Evolutionary conservation across 2,113 vertebrate genomes (phyloP).

Genomic region (Chlorocebus sabaeus): DNA sequence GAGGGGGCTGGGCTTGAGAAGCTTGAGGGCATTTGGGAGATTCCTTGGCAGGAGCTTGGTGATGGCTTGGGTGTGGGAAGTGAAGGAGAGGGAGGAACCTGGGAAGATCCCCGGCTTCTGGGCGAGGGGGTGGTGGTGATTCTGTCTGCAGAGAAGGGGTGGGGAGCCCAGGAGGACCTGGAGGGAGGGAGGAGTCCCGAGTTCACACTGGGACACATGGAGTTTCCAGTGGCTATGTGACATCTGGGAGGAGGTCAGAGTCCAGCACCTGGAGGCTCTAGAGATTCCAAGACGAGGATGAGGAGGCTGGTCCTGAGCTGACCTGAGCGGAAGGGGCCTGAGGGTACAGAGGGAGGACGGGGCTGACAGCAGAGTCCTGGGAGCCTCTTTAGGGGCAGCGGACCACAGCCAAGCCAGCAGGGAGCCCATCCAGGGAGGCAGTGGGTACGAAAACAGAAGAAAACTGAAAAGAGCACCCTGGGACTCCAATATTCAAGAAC

Average conservation of each 20-base stretch:
- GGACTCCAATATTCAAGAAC: not conserved
- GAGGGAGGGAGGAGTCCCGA: not conserved
- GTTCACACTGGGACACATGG: fast-evolving
- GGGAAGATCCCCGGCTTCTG: not conserved
- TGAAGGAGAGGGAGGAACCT: not conserved
- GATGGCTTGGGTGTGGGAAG: not conserved
- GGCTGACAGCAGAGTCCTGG: not conserved
- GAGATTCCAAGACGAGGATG: fast-evolving
- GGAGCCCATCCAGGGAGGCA: not conserved
- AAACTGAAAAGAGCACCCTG: not conserved
- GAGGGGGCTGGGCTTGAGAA: not conserved
- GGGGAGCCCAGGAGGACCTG: not conserved
- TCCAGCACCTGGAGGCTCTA: not conserved
- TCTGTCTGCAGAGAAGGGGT: not conserved
- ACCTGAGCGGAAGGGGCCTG: not conserved
- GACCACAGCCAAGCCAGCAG: too few species aligned
- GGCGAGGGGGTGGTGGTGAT: fast-evolving
- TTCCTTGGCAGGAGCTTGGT: not conserved
- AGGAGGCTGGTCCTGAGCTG: not conserved
- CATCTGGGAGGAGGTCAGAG: not conserved
- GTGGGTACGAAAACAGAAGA: too few species aligned
- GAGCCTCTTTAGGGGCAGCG: not conserved
- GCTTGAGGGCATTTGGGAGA: not conserved
- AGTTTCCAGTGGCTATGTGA: not conserved
- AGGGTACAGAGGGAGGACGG: fast-evolving